Evolutionary conservation across 1,140 invertebrate genomes (phyloP).

Genomic region (Hyles vespertilio): DNA sequence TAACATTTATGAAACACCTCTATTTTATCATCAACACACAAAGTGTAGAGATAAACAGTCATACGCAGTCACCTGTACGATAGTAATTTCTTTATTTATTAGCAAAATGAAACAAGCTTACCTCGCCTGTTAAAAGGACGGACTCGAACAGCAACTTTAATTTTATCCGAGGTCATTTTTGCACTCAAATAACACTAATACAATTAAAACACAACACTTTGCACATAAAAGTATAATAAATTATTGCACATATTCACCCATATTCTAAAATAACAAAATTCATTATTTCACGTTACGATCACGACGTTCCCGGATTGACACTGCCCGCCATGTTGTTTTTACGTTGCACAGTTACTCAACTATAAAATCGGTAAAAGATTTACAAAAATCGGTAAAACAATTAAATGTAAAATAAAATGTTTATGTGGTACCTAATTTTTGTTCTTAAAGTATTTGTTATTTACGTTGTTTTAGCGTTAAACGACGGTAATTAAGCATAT

Average conservation of each 20-base stretch:
- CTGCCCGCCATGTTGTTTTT: constrained; percentile 76
- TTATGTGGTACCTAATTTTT: no score
- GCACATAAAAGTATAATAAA: constrained; percentile 62
- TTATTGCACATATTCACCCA: constrained; percentile 75
- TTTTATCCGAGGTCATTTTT: constrained; percentile 92
- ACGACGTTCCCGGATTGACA: constrained; percentile 71
- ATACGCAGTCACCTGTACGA: constrained; percentile 52
- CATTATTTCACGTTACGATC: constrained; percentile 74
- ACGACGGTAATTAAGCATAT: no score
- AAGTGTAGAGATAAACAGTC: constrained; percentile 15
- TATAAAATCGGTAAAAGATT: background rate
- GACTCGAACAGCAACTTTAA: constrained; percentile 97
- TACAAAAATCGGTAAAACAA: no score
- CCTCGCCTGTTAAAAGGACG: constrained; percentile 97
- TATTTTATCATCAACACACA: constrained; percentile 17
- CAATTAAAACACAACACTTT: constrained; percentile 71
- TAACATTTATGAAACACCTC: no score
- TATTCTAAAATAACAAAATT: constrained; percentile 75
- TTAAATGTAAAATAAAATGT: no score
- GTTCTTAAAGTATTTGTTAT: no score
- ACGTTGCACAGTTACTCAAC: constrained; percentile 25
- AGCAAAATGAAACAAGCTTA: constrained; percentile 77
- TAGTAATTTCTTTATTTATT: constrained; percentile 69
- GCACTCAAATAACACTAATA: constrained; percentile 67
- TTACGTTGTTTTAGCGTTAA: no score